phyloP scores from a whole-genome alignment of 1,140 invertebrate species.

The Hycleus phaleratus region DNA sequence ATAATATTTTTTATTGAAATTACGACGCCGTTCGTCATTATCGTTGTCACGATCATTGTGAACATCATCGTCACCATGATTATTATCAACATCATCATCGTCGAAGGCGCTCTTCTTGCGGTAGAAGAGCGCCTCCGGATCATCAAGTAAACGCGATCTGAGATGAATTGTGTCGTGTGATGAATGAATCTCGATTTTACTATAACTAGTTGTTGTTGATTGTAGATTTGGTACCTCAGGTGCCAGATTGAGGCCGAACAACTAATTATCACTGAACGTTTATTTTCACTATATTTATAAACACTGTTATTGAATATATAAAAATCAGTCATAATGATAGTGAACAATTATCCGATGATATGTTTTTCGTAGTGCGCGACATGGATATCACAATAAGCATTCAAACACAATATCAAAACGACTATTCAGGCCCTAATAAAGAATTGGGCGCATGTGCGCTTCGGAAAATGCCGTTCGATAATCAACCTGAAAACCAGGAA shows the following conservation, averaged over 20 bases:
- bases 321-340: slow-evolving; percentile 33
- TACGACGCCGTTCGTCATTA: no score
- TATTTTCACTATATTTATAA: slow-evolving; percentile 12
- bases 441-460: slow-evolving; percentile 13
- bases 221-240: slow-evolving; percentile 29
- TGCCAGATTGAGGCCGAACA: slow-evolving; percentile 31
- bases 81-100: background rate
- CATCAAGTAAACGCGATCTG: background rate
- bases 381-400: slow-evolving; percentile 19
- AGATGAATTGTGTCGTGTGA: slow-evolving; percentile 21
- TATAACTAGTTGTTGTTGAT: slow-evolving; percentile 20
- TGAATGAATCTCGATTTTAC: slow-evolving; percentile 19
- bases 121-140: slow-evolving; percentile 9
- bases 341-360: slow-evolving; percentile 19
- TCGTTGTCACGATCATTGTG: background rate
- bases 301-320: slow-evolving; percentile 13
- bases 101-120: slow-evolving; percentile 16
- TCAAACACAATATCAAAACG: background rate
- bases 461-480: slow-evolving; percentile 27
- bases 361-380: slow-evolving; percentile 27
- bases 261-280: slow-evolving; percentile 17
- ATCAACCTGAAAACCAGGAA: slow-evolving; percentile 12
- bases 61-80: background rate
- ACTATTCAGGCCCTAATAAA: slow-evolving; percentile 15
- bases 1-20: background rate